Conservation (phyloP, 1,140 invertebrate species). For the Cydia strobilella region DNA sequence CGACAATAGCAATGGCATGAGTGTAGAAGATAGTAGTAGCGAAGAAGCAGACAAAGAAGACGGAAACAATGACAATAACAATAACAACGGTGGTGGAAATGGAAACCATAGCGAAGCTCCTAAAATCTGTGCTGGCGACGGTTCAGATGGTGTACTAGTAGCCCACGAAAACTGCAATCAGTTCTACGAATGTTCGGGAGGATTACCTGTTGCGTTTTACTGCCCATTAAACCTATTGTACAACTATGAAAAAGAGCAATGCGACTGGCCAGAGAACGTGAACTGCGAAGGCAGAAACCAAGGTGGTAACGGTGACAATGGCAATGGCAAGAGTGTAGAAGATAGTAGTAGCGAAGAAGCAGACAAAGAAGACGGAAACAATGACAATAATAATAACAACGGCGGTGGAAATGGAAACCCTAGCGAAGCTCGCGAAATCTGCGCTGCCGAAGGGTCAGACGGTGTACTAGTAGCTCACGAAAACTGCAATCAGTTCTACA, state of each 20-base stretch:
- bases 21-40: conserved; percentile 27
- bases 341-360: conserved; percentile 24
- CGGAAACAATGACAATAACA: conserved; percentile 3
- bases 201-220: conserved; percentile 33
- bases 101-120: conserved; percentile 46
- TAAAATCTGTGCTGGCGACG: conserved; percentile 42
- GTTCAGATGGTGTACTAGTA: conserved; percentile 42
- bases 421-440: no score
- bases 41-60: conserved; percentile 22
- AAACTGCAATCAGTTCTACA: no score
- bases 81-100: conserved; percentile 40
- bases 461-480: no score
- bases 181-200: conserved; percentile 47
- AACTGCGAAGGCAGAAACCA: conserved; percentile 47
- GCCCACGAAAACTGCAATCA: conserved; percentile 50
- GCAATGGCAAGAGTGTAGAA: conserved; percentile 2
- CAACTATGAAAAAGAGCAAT: conserved; percentile 79
- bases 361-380: conserved; percentile 25
- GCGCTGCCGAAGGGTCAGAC: no score
- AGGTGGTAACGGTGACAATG: conserved; percentile 33
- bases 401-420: no score
- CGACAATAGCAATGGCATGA: background rate
- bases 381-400: conserved; percentile 2
- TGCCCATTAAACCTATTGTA: conserved; percentile 71
- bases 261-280: conserved; percentile 74